Conservation (phyloP, 2,113 vertebrate species). For the Microtus ochrogaster region DNA sequence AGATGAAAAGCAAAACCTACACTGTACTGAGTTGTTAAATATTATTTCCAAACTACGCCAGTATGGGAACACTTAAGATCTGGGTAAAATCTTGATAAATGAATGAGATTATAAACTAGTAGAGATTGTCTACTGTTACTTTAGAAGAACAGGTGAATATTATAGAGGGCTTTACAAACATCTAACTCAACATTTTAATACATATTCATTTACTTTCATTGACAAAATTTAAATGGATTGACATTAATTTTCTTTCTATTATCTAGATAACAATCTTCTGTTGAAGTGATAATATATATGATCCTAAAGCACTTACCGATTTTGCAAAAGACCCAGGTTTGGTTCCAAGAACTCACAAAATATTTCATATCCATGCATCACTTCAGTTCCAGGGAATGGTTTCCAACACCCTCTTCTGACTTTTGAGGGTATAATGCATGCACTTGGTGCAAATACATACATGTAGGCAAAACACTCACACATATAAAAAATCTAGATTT, state of each 20-base stretch:
- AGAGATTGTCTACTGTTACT: background rate
- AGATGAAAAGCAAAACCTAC: background rate
- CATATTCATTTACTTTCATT: background rate
- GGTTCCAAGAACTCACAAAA: background rate
- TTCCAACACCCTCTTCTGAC: background rate
- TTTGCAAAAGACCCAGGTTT: background rate
- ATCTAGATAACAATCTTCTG: background rate
- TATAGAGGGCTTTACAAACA: background rate
- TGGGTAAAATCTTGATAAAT: conserved; percentile 11
- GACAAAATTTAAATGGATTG: background rate
- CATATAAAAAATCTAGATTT: background rate
- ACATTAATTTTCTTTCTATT: background rate
- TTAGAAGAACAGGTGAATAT: background rate
- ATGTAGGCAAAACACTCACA: background rate
- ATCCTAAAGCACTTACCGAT: background rate
- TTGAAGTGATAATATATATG: background rate
- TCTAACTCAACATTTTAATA: background rate
- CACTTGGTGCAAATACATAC: background rate
- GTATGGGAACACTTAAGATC: background rate
- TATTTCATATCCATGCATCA: background rate
- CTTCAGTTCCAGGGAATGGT: background rate
- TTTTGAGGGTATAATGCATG: background rate
- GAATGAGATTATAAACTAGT: background rate
- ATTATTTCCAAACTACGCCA: background rate
- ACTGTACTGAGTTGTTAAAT: background rate